Evolutionary conservation across 35 echinoderm and acorn worm species (phyloP).

Genomic region (Lytechinus variegatus): DNA sequence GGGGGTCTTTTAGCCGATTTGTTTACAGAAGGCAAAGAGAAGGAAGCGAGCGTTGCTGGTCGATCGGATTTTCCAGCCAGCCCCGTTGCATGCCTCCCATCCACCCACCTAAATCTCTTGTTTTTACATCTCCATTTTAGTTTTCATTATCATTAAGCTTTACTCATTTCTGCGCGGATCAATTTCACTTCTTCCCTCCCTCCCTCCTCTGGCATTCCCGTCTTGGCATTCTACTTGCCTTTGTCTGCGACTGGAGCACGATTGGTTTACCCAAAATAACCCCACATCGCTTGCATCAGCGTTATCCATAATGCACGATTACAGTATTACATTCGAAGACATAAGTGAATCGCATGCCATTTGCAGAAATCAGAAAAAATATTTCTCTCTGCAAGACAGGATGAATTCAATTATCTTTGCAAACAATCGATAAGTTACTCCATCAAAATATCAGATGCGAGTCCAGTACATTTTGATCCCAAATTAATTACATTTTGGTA

Average conservation of each 20-base stretch:
- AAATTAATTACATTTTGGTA: too few relatives aligned
- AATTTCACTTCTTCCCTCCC: background rate
- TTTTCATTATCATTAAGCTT: conserved; percentile 20
- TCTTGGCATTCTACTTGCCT: background rate
- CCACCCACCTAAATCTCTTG: conserved; percentile 16
- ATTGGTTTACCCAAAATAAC: background rate
- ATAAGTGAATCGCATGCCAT: background rate
- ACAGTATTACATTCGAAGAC: background rate
- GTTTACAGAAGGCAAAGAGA: conserved; percentile 15
- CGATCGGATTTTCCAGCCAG: background rate
- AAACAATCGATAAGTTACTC: background rate
- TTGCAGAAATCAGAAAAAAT: background rate
- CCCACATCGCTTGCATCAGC: background rate
- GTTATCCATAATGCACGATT: conserved; percentile 3
- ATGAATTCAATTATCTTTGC: background rate
- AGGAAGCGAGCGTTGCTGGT: background rate
- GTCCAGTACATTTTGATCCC: too few relatives aligned
- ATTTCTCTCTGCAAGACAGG: background rate
- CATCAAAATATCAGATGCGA: background rate
- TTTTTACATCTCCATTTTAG: conserved; percentile 14
- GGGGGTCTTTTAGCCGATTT: conserved; percentile 5
- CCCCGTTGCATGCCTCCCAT: background rate
- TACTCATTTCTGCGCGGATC: conserved; percentile 9
- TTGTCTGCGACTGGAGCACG: background rate
- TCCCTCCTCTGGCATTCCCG: background rate